Base-by-base conservation (phyloP, 2,888 invertebrate genomes). In the Drymonia ruficornis region DNA sequence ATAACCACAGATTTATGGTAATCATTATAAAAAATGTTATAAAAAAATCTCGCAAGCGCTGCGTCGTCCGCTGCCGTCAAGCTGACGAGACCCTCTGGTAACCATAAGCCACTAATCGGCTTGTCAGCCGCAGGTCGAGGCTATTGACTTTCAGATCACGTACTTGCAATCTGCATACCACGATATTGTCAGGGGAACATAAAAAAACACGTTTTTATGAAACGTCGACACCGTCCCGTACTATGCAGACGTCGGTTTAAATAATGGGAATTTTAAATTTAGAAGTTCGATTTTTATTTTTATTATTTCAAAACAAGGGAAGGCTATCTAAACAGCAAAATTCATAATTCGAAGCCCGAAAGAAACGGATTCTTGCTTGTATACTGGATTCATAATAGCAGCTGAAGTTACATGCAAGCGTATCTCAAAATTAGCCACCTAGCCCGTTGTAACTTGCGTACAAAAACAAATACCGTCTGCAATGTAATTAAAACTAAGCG, bases 81-180 rank as follows among this genome's bases (percentile, higher is more conserved):
- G 63, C 61, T 72, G 73, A 69, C 74, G 65, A 64, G 55, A 40
- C 70, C 65, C 67, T 67, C 67, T 61, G 66, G 66, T 66, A 60
- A 58, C 66, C 64, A 61, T 70, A 73, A 84, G 76, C 81, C 80
- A 80, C 83, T 89, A 89, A 89, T 89, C 88, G 86, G 80, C 84
- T 86, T 85, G 88, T 87, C 89, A 86, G 74, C 79, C 76, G 65
- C 88, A 86, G 80, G 67, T 68, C 74, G 66, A 65, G 68, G 74
- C 61, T 77, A 82, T 88, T 83, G 84, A 84, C 81, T 87, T 83
- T 79, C 89, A 74, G 83, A 86, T 87, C 90, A 89, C 90, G 91
- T 90, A 80, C 72, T 80, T 80, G 83, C 87, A 86, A 90, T 91
- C 87, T 89, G 87, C 89, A 90, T 89, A 78, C 82, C 72, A 70